A percentile compares a stretch with the other conserved stretches of the same genome.
These are phyloP conservation scores for Adrianichthys oophorus DNA, from an alignment of 2,797 vertebrate species.

Conservation along the genomic window DNA sequence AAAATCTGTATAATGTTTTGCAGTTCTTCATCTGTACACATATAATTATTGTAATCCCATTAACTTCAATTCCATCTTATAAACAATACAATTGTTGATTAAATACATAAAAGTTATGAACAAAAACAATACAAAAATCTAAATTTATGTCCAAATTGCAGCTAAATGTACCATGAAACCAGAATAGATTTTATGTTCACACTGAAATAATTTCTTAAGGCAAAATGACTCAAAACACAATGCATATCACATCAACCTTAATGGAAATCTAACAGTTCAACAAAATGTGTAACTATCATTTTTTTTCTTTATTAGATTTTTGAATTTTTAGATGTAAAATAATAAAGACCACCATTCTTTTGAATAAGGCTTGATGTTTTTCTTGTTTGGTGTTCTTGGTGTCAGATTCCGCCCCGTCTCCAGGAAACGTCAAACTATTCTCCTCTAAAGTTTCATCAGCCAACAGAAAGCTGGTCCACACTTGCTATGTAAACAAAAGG, in stretches of 20 bases:
- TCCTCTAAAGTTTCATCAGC: slow-evolving; percentile 13
- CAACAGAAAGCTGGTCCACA: background rate
- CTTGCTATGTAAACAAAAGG: background rate
- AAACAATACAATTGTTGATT: too few relatives aligned
- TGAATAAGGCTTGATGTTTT: background rate
- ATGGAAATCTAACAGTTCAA: background rate
- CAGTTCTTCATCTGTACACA: too few relatives aligned
- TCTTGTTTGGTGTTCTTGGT: background rate
- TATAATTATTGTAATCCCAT: too few relatives aligned
- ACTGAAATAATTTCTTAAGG: background rate
- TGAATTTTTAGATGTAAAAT: too few relatives aligned
- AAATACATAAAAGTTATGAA: too few relatives aligned
- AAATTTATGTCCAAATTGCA: too few relatives aligned
- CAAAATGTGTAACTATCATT: too few relatives aligned
- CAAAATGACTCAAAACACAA: background rate
- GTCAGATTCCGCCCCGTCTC: slow-evolving; percentile 1
- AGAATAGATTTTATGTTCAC: slow-evolving; percentile 3
- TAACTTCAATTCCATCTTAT: too few relatives aligned
- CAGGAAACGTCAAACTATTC: slow-evolving; percentile 2
- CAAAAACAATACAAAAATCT: too few relatives aligned
- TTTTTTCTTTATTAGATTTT: too few relatives aligned
- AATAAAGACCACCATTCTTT: too few relatives aligned
- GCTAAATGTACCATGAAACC: background rate
- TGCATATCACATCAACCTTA: background rate
- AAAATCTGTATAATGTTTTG: too few relatives aligned